Evolutionary conservation across 2,797 vertebrate genomes (phyloP).

Genomic region (Spea hammondii): DNA sequence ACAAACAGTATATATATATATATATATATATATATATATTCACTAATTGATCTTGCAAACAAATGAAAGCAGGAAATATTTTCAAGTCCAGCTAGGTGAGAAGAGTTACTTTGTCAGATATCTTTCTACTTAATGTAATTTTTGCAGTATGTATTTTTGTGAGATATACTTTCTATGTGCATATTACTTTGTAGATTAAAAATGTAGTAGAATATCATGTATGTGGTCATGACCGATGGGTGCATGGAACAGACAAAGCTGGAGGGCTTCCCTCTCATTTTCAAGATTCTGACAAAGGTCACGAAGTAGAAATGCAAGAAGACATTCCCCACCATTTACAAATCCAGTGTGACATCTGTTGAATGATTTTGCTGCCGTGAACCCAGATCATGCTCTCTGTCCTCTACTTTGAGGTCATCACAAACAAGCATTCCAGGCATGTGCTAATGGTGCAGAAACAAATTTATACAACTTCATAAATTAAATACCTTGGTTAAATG

Average conservation of each 20-base stretch:
- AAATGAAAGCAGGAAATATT: too few species aligned
- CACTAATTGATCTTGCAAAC: too few species aligned
- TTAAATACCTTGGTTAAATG: neutral
- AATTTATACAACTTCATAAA: neutral
- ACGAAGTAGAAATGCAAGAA: neutral
- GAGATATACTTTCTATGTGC: too few species aligned
- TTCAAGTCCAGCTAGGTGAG: too few species aligned
- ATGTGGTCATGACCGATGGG: neutral
- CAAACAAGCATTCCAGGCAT: conserved; percentile 11
- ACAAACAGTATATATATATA: too few species aligned
- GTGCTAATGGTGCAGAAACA: neutral
- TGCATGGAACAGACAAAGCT: conserved; percentile 7
- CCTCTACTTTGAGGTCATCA: neutral
- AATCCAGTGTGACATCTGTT: conserved; percentile 4
- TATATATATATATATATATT: too few species aligned
- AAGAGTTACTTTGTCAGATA: too few species aligned
- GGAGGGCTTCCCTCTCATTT: neutral
- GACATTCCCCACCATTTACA: conserved; percentile 11
- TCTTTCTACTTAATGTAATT: too few species aligned
- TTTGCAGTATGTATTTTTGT: too few species aligned
- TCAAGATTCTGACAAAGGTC: neutral
- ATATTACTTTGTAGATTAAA: too few species aligned
- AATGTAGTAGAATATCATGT: too few species aligned
- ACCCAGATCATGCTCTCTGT: conserved; percentile 15
- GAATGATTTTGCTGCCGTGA: conserved; percentile 25